These are phyloP conservation scores for Mastomys natalensis DNA, from an alignment of 2,113 vertebrate species.

Conservation along the genomic window DNA sequence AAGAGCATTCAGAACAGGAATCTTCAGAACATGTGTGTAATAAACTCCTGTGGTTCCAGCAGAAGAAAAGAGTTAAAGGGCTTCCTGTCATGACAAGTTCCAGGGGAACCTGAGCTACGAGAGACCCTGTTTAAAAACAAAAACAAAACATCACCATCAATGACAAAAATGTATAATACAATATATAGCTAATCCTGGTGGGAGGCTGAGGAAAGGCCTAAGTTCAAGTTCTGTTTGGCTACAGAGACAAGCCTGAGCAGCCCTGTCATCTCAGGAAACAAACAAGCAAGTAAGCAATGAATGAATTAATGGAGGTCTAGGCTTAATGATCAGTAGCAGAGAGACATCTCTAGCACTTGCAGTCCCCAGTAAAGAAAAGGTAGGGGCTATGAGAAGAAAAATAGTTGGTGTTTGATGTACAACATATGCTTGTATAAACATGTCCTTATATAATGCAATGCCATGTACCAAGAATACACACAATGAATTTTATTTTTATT, in stretches of 20 bases:
- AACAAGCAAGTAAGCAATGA: not conserved
- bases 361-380: not conserved
- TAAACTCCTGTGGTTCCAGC: not conserved
- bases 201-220: not conserved
- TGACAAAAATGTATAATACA: not conserved
- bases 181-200: not conserved
- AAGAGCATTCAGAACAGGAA: too few relatives aligned
- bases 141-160: not conserved
- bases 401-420: not conserved
- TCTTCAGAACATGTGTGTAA: not conserved
- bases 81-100: not conserved
- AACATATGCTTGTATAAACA: not conserved
- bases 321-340: not conserved
- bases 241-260: not conserved
- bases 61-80: not conserved
- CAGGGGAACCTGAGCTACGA: not conserved
- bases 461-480: not conserved
- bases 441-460: not conserved
- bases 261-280: not conserved
- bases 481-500: too few relatives aligned
- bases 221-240: not conserved
- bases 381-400: not conserved
- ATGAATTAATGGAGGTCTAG: not conserved
- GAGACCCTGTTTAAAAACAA: not conserved
- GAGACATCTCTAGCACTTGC: not conserved